Conservation (phyloP, 2,888 invertebrate species). For the Cinara cedri region DNA sequence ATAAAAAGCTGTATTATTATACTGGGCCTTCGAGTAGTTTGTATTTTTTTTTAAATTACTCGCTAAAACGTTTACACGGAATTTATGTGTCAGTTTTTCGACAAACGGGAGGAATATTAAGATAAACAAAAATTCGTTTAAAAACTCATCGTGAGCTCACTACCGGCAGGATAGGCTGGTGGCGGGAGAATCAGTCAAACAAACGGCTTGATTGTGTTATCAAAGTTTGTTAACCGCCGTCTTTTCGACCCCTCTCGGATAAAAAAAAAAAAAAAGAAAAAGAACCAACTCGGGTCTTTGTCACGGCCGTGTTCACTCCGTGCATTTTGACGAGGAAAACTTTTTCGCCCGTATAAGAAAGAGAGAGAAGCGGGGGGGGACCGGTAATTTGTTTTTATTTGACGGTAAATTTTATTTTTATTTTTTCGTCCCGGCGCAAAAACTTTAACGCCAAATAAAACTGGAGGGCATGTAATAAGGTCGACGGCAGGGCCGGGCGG, state of each 20-base stretch:
- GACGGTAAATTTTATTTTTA: conserved; percentile 35
- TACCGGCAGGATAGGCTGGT: neutral
- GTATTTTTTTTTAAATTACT: neutral
- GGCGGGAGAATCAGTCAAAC: neutral
- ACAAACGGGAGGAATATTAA: neutral
- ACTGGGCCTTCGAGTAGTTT: too few relatives aligned
- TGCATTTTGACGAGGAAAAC: conserved; percentile 54
- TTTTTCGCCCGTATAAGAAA: conserved; percentile 39
- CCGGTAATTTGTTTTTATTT: conserved; percentile 55
- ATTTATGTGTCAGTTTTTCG: neutral
- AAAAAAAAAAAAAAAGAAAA: conserved; percentile 6
- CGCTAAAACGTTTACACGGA: neutral
- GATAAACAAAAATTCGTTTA: conserved; percentile 30
- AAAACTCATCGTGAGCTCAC: neutral
- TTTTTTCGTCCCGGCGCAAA: neutral
- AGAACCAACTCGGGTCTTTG: conserved; percentile 5
- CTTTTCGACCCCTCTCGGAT: neutral
- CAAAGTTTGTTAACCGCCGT: conserved; percentile 18
- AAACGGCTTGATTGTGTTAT: conserved; percentile 45
- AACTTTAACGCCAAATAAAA: conserved; percentile 52
- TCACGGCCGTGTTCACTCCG: conserved; percentile 22
- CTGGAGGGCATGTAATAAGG: neutral
- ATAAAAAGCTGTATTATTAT: too few relatives aligned
- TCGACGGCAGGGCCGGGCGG: neutral
- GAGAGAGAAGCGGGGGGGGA: neutral